phyloP scores from a whole-genome alignment of 2,888 invertebrate genomes.

The Lasioglossum marginatum region DNA sequence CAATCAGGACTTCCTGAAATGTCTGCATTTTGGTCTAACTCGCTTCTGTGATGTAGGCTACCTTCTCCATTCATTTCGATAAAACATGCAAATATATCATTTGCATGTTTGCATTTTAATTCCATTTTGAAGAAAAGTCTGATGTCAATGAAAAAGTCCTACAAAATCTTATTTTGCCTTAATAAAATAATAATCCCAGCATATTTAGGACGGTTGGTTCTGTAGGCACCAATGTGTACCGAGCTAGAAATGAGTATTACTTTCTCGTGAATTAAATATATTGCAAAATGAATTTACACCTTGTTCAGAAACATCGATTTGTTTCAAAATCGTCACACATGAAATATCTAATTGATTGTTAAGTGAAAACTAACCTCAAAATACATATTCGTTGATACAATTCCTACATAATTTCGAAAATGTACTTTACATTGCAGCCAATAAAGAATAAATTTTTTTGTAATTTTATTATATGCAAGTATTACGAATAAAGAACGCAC shows the following conservation, averaged over 20 bases:
- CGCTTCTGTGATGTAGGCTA: neutral
- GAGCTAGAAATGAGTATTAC: neutral
- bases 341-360: neutral
- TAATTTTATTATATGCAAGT: neutral
- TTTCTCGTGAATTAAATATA: neutral
- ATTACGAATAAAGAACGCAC: neutral
- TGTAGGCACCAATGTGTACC: neutral
- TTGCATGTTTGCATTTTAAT: neutral
- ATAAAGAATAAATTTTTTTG: neutral
- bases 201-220: neutral
- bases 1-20: neutral
- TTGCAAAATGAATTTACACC: neutral
- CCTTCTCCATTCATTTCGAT: neutral
- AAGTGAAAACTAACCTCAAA: slow-evolving; percentile 31
- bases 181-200: neutral
- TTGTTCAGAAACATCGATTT: neutral
- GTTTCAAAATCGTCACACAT: neutral
- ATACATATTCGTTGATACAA: neutral
- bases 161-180: neutral
- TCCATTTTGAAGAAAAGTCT: neutral
- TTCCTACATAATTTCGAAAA: neutral
- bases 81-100: neutral
- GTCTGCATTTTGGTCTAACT: neutral
- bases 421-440: neutral
- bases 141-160: neutral